Conservation (phyloP, 2,888 invertebrate species). For the Carcina quercana region DNA sequence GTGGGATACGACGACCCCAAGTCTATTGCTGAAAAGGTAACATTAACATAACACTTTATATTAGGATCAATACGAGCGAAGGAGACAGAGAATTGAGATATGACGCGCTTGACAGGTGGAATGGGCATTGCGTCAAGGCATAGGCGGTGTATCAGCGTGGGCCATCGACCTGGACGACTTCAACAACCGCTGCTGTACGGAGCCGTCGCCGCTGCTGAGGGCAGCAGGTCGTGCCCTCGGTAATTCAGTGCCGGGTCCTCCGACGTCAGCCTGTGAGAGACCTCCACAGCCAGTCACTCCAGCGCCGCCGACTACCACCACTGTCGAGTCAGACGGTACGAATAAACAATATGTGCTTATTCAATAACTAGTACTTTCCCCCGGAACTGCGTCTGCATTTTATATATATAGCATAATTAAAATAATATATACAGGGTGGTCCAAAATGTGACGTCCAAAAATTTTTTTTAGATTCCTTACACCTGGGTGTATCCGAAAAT, state of each 20-base stretch:
- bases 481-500: no score
- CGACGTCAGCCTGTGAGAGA: slow-evolving; percentile 76
- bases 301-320: slow-evolving; percentile 82
- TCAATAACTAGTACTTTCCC: no score
- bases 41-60: no score
- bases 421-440: no score
- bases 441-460: no score
- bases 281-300: slow-evolving; percentile 85
- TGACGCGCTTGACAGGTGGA: slow-evolving; percentile 78
- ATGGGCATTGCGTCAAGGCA: slow-evolving; percentile 81
- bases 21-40: slow-evolving; percentile 83
- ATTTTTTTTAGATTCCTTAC: no score
- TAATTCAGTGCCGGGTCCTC: slow-evolving; percentile 63
- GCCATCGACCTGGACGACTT: slow-evolving; percentile 93
- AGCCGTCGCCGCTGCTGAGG: slow-evolving; percentile 84
- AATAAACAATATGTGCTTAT: no score
- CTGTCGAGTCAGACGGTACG: slow-evolving; percentile 60
- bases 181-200: slow-evolving; percentile 86
- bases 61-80: no score
- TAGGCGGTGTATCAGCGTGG: slow-evolving; percentile 91
- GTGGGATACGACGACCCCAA: slow-evolving; percentile 90
- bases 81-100: background rate
- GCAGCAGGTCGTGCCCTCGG: slow-evolving; percentile 86
- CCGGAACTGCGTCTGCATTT: no score
- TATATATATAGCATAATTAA: no score